These are phyloP conservation scores for Drosophila rufa DNA, from an alignment of 1,140 invertebrate genomes.

Conservation along the genomic window DNA sequence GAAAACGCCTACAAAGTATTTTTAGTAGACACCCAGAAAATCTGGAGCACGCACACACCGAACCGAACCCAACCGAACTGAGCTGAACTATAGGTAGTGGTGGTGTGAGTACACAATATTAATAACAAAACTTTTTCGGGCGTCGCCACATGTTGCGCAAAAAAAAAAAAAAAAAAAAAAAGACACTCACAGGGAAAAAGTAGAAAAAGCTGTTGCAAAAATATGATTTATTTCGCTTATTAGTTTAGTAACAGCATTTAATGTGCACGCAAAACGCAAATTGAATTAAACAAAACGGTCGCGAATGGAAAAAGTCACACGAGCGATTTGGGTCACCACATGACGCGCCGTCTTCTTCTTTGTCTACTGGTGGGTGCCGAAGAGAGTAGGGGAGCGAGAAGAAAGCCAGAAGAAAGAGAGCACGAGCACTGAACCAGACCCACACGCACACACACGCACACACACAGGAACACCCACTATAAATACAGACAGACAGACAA, in stretches of 20 bases:
- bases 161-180: slow-evolving; percentile 2
- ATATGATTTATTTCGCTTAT: slow-evolving; percentile 40
- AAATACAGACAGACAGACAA: slow-evolving; percentile 37
- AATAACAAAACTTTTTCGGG: slow-evolving; percentile 27
- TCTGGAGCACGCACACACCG: slow-evolving; percentile 49
- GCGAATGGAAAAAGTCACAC: slow-evolving; percentile 49
- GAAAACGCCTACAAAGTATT: slow-evolving; percentile 75
- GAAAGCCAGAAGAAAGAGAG: slow-evolving; percentile 29
- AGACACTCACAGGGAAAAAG: neutral
- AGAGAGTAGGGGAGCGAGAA: slow-evolving; percentile 16
- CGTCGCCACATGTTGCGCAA: slow-evolving; percentile 62
- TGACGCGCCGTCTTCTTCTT: slow-evolving; percentile 30
- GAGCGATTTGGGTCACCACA: slow-evolving; percentile 46
- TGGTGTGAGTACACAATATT: slow-evolving; percentile 27
- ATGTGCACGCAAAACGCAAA: slow-evolving; percentile 42
- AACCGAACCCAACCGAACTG: slow-evolving; percentile 1
- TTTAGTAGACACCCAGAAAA: slow-evolving; percentile 67
- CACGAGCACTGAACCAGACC: slow-evolving; percentile 16
- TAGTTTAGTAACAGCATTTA: slow-evolving; percentile 36
- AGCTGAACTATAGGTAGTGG: neutral
- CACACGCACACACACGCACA: slow-evolving; percentile 3
- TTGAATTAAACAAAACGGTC: slow-evolving; percentile 52
- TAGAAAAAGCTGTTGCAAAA: slow-evolving; percentile 5
- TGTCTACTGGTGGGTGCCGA: slow-evolving; percentile 14
- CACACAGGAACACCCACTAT: slow-evolving; percentile 11